A percentile compares a stretch with the other conserved stretches of the same genome.
These are phyloP conservation scores for Uromys caudimaculatus DNA, from an alignment of 2,797 vertebrate species.

Conservation along the genomic window DNA sequence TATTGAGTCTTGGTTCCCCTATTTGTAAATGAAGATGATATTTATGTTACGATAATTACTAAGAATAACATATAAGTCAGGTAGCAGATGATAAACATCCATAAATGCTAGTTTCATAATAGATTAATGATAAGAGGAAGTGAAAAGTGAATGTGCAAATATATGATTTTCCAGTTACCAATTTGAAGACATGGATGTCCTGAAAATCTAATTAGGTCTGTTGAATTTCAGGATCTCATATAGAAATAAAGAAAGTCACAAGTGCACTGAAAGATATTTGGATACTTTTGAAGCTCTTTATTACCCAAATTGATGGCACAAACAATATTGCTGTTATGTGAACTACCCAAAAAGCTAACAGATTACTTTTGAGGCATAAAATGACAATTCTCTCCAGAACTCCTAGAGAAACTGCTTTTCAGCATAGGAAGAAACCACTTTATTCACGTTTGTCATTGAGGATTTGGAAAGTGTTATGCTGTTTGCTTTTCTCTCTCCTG, in stretches of 20 bases:
- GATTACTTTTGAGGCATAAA: conserved; percentile 48
- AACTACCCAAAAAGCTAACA: conserved; percentile 38
- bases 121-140: not conserved
- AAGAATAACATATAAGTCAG: not conserved
- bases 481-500: conserved; percentile 55
- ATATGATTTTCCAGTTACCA: conserved; percentile 24
- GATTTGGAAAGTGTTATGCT: conserved; percentile 52
- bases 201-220: conserved; percentile 37
- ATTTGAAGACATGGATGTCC: conserved; percentile 22
- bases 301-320: conserved; percentile 6
- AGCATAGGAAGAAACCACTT: conserved; percentile 26
- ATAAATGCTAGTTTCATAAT: conserved; percentile 47
- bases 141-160: conserved; percentile 35
- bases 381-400: conserved; percentile 51
- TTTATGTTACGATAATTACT: conserved; percentile 50
- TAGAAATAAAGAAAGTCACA: conserved; percentile 57
- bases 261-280: conserved; percentile 45
- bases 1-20: not conserved
- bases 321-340: conserved; percentile 11
- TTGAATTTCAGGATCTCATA: conserved; percentile 40
- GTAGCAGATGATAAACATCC: conserved; percentile 34
- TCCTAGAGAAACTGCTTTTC: conserved; percentile 49
- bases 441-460: not conserved
- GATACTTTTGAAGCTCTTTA: conserved; percentile 44
- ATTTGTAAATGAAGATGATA: conserved; percentile 55